Conservation (phyloP, 2,888 invertebrate genomes). For the Nasonia oneida region DNA sequence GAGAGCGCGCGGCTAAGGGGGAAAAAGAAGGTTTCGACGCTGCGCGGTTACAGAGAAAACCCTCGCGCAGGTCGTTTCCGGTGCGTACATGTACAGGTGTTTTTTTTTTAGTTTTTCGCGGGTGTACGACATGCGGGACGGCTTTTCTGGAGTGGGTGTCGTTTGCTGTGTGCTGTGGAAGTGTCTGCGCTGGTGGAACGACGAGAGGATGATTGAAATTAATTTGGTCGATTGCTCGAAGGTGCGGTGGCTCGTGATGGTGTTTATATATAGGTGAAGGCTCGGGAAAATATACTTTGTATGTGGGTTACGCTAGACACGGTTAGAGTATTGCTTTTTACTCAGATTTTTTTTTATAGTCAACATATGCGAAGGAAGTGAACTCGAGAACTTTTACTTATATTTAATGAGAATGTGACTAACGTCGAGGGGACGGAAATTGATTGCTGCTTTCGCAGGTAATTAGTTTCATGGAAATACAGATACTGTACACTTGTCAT, state of each 20-base stretch:
- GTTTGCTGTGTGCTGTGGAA: neutral
- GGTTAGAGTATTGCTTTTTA: neutral
- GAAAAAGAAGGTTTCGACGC: neutral
- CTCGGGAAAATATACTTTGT: conserved; percentile 15
- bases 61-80: conserved; percentile 33
- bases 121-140: neutral
- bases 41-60: neutral
- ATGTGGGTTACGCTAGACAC: neutral
- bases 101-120: conserved; percentile 22
- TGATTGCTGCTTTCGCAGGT: neutral
- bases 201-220: conserved; percentile 53
- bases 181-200: neutral
- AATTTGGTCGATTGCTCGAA: conserved; percentile 50
- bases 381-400: neutral
- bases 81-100: conserved; percentile 28
- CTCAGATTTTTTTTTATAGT: neutral
- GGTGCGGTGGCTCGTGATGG: neutral
- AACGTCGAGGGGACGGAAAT: neutral
- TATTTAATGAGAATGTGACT: neutral
- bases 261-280: conserved; percentile 50
- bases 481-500: neutral
- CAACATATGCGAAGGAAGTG: neutral
- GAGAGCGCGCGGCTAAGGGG: neutral
- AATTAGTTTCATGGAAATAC: neutral
- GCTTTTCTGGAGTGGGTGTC: neutral